phyloP scores from a whole-genome alignment of 2,113 vertebrate species.

The Cygnus atratus region DNA sequence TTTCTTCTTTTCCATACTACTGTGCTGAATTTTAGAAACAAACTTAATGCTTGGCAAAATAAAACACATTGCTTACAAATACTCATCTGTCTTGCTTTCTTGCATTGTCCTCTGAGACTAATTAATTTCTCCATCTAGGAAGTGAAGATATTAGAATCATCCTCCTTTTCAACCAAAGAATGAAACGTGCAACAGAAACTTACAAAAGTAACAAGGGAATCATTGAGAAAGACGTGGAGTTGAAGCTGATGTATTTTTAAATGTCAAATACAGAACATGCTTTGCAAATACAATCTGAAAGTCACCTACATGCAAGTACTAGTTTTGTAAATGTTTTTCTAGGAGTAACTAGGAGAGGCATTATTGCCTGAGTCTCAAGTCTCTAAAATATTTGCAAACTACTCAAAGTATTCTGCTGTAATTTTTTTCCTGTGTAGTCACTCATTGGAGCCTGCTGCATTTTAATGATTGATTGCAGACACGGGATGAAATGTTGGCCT shows the following conservation, averaged over 20 bases:
- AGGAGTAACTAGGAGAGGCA: constrained; percentile 69
- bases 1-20: constrained; percentile 27
- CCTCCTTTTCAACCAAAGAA: not conserved
- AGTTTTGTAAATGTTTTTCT: constrained; percentile 69
- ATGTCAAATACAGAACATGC: not conserved
- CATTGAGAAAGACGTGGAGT: not conserved
- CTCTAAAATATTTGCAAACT: constrained; percentile 70
- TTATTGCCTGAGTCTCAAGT: constrained; percentile 44
- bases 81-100: constrained; percentile 32
- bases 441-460: constrained; percentile 48
- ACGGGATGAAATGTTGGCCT: constrained; percentile 1
- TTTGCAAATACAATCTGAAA: not conserved
- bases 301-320: not conserved
- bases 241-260: not conserved
- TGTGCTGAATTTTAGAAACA: not conserved
- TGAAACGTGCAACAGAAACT: not conserved
- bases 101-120: constrained; percentile 21
- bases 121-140: not conserved
- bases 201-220: not conserved
- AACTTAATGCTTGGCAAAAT: not conserved
- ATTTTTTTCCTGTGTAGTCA: constrained; percentile 57
- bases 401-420: constrained; percentile 47
- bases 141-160: not conserved
- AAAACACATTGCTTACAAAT: not conserved
- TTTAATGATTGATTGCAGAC: constrained; percentile 74